These are phyloP conservation scores for Alouatta palliata DNA, from an alignment of 2,113 vertebrate genomes.

Conservation along the genomic window DNA sequence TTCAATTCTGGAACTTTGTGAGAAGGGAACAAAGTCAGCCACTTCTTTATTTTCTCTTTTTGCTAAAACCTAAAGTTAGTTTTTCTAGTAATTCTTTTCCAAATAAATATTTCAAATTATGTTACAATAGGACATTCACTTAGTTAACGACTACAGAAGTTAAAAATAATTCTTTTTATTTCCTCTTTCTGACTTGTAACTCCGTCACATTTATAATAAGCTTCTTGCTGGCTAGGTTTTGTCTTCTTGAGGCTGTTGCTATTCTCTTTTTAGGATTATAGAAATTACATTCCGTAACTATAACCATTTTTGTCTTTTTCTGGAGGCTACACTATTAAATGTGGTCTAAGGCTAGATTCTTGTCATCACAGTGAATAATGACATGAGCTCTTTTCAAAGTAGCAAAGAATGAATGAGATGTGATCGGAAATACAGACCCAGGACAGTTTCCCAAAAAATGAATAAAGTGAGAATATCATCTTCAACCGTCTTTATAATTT, in stretches of 20 bases:
- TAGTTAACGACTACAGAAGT: neutral
- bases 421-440: neutral
- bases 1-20: slow-evolving; percentile 37
- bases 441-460: neutral
- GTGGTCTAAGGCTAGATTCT: neutral
- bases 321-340: neutral
- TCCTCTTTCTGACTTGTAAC: neutral
- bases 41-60: slow-evolving; percentile 11
- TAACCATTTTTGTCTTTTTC: slow-evolving; percentile 11
- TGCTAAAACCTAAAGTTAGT: neutral
- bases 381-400: slow-evolving; percentile 10
- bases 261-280: neutral
- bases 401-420: slow-evolving; percentile 7
- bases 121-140: neutral
- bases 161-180: slow-evolving; percentile 12
- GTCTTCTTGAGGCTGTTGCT: neutral
- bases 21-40: neutral
- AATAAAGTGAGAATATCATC: neutral
- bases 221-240: neutral
- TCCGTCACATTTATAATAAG: neutral
- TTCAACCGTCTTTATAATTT: neutral
- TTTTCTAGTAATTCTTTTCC: slow-evolving; percentile 1
- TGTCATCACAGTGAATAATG: neutral
- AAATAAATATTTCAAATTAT: slow-evolving; percentile 13
- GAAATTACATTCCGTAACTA: neutral